A percentile compares a stretch with the other conserved stretches of the same genome.
Conservation (phyloP, 2,797 vertebrate genomes). For the Sebastes minor region DNA sequence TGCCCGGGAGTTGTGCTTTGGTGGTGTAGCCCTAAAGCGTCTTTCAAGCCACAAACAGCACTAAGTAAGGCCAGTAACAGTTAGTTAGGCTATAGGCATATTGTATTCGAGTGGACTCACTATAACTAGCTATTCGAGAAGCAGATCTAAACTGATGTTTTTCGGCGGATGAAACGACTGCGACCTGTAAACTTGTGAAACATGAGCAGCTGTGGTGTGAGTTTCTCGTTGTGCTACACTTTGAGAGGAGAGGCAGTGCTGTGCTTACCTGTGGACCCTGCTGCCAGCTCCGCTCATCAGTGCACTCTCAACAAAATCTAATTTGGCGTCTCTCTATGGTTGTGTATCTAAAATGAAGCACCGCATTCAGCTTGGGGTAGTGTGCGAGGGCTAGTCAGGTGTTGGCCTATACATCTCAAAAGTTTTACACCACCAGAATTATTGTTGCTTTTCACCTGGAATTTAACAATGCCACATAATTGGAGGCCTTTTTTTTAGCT, state of each 20-base stretch:
- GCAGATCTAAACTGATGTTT: slow-evolving; percentile 24
- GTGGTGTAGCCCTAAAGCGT: slow-evolving; percentile 49
- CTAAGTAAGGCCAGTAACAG: slow-evolving; percentile 46
- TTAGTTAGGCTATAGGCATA: slow-evolving; percentile 23
- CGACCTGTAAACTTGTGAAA: slow-evolving; percentile 39
- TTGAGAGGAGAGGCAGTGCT: slow-evolving; percentile 63
- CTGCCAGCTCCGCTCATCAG: slow-evolving; percentile 22
- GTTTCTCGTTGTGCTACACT: slow-evolving; percentile 57
- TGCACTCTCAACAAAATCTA: not conserved
- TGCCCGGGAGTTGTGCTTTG: slow-evolving; percentile 44
- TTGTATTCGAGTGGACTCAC: not conserved
- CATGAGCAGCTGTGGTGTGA: slow-evolving; percentile 27
- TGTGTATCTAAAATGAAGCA: not conserved
- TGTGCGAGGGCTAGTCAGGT: not conserved
- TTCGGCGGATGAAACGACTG: not conserved
- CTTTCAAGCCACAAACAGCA: slow-evolving; percentile 37
- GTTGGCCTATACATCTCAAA: not conserved
- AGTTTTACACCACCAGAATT: not conserved
- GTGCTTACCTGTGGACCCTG: slow-evolving; percentile 66
- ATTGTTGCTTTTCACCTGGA: not conserved
- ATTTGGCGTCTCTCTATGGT: not conserved
- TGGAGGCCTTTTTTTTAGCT: not conserved
- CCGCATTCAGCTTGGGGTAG: not conserved
- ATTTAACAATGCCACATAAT: not conserved
- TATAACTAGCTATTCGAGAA: slow-evolving; percentile 4